Conservation (phyloP, 2,888 invertebrate species). For the Eupithecia insigniata region DNA sequence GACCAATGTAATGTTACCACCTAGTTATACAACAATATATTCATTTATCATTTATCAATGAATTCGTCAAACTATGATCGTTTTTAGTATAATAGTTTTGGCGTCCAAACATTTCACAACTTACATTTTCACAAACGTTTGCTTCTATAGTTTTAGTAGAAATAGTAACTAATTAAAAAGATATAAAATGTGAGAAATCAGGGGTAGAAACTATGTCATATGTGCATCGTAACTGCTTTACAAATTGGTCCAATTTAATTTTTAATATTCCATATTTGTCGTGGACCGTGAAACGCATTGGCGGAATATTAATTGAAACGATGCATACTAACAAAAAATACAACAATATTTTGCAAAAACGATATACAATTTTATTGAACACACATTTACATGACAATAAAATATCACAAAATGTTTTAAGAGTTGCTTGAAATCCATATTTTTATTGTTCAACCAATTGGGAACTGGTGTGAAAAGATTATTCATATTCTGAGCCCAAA, state of each 20-base stretch:
- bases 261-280: conserved; percentile 25
- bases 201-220: neutral
- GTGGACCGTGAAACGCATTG: conserved; percentile 25
- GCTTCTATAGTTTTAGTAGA: neutral
- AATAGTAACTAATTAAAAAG: neutral
- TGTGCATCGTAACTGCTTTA: neutral
- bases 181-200: neutral
- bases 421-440: neutral
- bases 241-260: neutral
- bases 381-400: conserved; percentile 6
- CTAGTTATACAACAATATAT: no score
- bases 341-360: conserved; percentile 16
- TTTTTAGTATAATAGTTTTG: neutral
- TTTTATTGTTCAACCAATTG: neutral
- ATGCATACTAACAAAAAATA: conserved; percentile 28
- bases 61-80: neutral
- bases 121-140: neutral
- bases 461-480: neutral
- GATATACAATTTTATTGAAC: conserved; percentile 9
- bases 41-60: no score
- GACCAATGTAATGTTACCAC: no score
- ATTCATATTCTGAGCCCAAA: neutral
- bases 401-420: conserved; percentile 3
- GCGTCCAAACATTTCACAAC: neutral
- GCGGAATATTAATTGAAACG: conserved; percentile 37